phyloP scores from a whole-genome alignment of 2,797 vertebrate genomes.

The Phataginus tetradactyla region DNA sequence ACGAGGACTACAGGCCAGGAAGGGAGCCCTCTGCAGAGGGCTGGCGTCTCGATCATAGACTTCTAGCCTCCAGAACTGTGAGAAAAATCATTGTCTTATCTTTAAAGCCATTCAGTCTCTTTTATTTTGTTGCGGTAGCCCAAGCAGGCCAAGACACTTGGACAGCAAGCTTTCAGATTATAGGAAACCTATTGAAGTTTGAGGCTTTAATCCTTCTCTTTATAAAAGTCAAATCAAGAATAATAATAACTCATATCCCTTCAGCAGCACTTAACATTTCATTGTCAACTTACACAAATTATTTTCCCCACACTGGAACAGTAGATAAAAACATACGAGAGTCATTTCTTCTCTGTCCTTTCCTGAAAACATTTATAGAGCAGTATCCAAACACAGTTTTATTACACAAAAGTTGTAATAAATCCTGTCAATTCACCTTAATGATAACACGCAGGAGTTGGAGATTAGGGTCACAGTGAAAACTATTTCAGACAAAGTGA shows the following conservation, averaged over 20 bases:
- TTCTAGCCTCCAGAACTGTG: background rate
- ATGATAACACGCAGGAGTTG: background rate
- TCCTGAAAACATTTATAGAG: background rate
- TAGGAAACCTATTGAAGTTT: background rate
- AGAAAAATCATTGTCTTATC: background rate
- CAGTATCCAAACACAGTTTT: background rate
- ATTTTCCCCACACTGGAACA: background rate
- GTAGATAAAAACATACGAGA: background rate
- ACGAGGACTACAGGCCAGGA: background rate
- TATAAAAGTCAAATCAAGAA: background rate
- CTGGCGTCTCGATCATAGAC: background rate
- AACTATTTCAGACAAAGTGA: background rate
- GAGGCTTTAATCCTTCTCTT: background rate
- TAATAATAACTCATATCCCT: background rate
- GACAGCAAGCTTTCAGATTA: background rate
- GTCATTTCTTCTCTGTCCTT: background rate
- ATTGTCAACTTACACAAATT: background rate
- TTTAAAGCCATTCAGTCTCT: background rate
- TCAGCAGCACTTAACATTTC: background rate
- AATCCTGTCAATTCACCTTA: background rate
- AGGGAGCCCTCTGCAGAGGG: slow-evolving; percentile 28
- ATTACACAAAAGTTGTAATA: background rate
- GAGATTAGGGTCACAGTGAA: background rate
- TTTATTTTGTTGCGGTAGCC: background rate
- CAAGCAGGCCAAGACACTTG: background rate